Percentiles rank a stretch among this genome's conserved stretches.
Evolutionary conservation across 2,113 vertebrate species (phyloP).

Genomic region (Eupsittula cactorum): DNA sequence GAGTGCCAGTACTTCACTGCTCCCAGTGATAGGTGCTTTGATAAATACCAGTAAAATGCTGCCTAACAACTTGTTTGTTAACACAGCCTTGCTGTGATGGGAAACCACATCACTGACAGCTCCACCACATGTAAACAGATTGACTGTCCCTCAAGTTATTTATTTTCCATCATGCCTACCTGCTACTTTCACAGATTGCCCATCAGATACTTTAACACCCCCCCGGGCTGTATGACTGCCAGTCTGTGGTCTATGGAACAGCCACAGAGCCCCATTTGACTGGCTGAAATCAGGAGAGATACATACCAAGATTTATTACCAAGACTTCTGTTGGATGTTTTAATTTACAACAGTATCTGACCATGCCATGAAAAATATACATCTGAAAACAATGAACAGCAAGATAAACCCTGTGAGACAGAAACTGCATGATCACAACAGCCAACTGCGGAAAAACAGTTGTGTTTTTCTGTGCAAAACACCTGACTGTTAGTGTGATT

Average conservation of each 20-base stretch:
- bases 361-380: background rate
- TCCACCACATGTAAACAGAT: background rate
- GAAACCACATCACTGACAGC: background rate
- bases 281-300: background rate
- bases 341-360: background rate
- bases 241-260: rapidly evolving
- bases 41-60: background rate
- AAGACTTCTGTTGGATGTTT: background rate
- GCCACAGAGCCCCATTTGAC: background rate
- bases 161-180: background rate
- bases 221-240: background rate
- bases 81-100: background rate
- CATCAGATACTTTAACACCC: background rate
- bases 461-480: background rate
- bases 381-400: background rate
- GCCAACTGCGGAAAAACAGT: background rate
- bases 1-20: background rate
- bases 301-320: background rate
- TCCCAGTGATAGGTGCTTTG: background rate
- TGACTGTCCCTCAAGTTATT: background rate
- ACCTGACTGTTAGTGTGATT: background rate
- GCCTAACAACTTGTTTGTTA: background rate
- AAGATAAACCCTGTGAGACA: background rate
- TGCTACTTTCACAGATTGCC: background rate
- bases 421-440: background rate